A percentile compares a stretch with the other conserved stretches of the same genome.
Conservation (phyloP, 1,140 invertebrate genomes). For the Neodiprion fabricii region DNA sequence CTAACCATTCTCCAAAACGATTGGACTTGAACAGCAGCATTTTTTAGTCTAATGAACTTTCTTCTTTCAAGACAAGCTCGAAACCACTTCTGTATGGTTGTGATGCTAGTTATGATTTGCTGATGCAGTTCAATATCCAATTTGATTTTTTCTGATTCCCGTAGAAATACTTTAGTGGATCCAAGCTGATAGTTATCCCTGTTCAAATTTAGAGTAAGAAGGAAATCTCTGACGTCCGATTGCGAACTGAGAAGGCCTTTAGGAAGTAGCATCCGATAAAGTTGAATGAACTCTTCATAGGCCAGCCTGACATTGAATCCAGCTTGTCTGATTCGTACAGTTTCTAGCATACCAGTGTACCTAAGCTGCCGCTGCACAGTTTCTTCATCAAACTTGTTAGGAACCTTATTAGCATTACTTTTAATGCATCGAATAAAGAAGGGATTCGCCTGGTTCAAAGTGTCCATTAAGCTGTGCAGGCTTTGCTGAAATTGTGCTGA, state of each 20-base stretch:
- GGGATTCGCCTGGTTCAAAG: conserved; percentile 92
- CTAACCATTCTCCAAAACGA: conserved; percentile 73
- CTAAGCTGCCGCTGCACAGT: conserved; percentile 86
- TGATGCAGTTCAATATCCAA: conserved; percentile 91
- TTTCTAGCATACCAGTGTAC: conserved; percentile 97
- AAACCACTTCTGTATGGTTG: conserved; percentile 93
- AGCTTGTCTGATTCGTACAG: conserved; percentile 92
- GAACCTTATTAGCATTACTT: conserved; percentile 89
- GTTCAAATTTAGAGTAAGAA: conserved; percentile 81
- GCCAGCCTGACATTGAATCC: conserved; percentile 93
- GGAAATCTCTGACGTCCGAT: conserved; percentile 80
- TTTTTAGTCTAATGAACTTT: conserved; percentile 76
- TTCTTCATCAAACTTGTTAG: conserved; percentile 93
- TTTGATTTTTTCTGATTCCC: conserved; percentile 93
- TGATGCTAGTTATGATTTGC: conserved; percentile 91
- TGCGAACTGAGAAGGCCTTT: conserved; percentile 84
- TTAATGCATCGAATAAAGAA: conserved; percentile 98
- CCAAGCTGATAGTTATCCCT: conserved; percentile 92
- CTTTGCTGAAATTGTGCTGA: conserved; percentile 94
- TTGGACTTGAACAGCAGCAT: conserved; percentile 81
- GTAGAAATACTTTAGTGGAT: conserved; percentile 88
- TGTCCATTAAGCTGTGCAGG: conserved; percentile 90
- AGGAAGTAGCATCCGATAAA: conserved; percentile 89
- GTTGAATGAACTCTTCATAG: conserved; percentile 93
- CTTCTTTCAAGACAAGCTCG: conserved; percentile 79